Evolutionary conservation across 2,113 vertebrate species (phyloP).

Genomic region (Paratilapia polleni): DNA sequence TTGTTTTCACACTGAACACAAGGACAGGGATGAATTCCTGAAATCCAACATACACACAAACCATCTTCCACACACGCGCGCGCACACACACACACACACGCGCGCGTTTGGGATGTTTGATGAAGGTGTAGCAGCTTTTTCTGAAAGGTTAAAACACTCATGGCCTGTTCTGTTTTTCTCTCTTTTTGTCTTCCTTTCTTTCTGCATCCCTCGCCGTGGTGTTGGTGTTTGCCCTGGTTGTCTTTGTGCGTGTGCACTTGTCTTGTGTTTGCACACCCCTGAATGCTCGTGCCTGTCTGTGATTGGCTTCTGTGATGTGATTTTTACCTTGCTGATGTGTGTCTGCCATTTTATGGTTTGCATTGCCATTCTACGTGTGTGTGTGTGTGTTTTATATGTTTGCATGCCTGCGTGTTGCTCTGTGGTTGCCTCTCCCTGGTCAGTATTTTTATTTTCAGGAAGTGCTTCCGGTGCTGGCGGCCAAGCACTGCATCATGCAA

Average conservation of each 20-base stretch:
- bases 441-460: slow-evolving; percentile 99
- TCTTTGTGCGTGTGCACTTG: slow-evolving; percentile 1
- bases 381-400: slow-evolving; percentile 34
- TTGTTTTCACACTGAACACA: background rate
- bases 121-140: slow-evolving; percentile 65
- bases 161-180: slow-evolving; percentile 90
- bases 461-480: slow-evolving; percentile 95
- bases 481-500: slow-evolving; percentile 99
- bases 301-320: slow-evolving; percentile 52
- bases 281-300: slow-evolving; percentile 47
- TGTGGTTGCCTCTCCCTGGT: slow-evolving; percentile 95
- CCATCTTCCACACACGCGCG: background rate
- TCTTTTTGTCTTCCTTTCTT: slow-evolving; percentile 85
- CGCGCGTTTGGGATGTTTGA: slow-evolving; percentile 31
- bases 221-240: slow-evolving; percentile 49
- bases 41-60: background rate
- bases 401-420: slow-evolving; percentile 84
- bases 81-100: background rate
- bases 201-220: slow-evolving; percentile 87
- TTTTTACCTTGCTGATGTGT: slow-evolving; percentile 50
- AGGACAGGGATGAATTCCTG: background rate
- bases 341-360: slow-evolving; percentile 55
- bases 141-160: slow-evolving; percentile 82
- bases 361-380: slow-evolving; percentile 38
- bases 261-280: slow-evolving; percentile 47